Evolutionary conservation across 2,113 vertebrate genomes (phyloP).

Genomic region (Procavia capensis): DNA sequence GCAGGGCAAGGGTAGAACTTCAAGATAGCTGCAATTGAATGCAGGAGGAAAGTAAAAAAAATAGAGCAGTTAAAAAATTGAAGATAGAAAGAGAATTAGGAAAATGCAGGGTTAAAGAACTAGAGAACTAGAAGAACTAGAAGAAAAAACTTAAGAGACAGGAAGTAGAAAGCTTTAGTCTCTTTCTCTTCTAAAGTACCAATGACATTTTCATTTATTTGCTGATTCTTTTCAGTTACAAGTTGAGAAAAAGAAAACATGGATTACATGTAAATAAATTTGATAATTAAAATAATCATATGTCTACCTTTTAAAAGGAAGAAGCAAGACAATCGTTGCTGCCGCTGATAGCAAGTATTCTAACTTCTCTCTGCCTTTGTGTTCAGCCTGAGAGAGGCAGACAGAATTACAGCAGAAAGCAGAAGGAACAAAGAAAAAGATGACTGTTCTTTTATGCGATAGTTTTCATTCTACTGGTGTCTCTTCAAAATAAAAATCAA

Average conservation of each 20-base stretch:
- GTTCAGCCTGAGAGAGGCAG: neutral
- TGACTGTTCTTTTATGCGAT: constrained; percentile 65
- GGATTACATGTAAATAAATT: neutral
- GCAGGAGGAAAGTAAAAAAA: neutral
- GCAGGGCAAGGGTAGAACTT: neutral
- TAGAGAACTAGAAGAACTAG: no score
- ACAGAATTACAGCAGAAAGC: constrained; percentile 14
- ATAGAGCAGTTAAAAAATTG: neutral
- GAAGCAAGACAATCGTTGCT: neutral
- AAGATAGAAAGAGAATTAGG: neutral
- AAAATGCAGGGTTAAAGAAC: neutral
- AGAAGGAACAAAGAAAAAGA: constrained; percentile 31
- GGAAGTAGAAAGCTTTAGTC: neutral
- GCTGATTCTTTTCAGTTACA: neutral
- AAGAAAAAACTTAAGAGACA: neutral
- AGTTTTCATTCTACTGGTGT: constrained; percentile 61
- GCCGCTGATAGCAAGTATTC: neutral
- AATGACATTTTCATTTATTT: neutral
- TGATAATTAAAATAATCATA: neutral
- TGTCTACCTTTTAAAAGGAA: neutral
- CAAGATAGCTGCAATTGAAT: neutral
- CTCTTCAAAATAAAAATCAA: constrained; percentile 77
- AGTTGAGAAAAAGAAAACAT: neutral
- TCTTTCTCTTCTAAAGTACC: neutral
- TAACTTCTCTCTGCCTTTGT: neutral